A percentile compares a stretch with the other conserved stretches of the same genome.
Conservation (phyloP, 2,888 invertebrate species). For the Macrosiphum euphorbiae region DNA sequence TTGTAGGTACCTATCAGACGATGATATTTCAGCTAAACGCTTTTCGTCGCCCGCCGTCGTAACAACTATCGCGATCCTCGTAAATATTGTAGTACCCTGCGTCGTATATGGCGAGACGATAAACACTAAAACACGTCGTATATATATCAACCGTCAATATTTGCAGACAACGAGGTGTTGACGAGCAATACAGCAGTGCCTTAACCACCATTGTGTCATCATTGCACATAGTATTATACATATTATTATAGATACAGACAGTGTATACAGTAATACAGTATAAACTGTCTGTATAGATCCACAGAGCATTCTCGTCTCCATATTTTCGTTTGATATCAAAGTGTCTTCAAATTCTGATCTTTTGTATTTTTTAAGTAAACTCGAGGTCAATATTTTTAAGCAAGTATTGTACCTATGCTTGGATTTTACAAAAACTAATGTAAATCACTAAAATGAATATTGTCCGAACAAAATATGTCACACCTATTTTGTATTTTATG, state of each 20-base stretch:
- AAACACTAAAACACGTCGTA: background rate
- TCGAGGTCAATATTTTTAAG: background rate
- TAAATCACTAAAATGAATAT: background rate
- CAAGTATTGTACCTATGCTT: background rate
- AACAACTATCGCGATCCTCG: background rate
- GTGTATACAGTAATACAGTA: too few species aligned
- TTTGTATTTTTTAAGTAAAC: background rate
- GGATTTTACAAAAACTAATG: background rate
- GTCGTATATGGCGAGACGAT: background rate
- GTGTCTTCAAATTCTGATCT: background rate
- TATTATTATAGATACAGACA: too few species aligned
- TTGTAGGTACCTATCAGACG: background rate
- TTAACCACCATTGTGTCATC: background rate
- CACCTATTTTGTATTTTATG: background rate
- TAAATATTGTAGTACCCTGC: background rate
- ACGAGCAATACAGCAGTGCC: background rate
- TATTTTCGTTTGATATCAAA: background rate
- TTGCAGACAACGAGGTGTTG: background rate
- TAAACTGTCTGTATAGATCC: too few species aligned
- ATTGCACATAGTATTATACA: background rate
- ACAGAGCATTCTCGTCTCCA: background rate
- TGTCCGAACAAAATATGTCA: background rate
- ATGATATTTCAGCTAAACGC: background rate
- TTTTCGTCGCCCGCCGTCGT: background rate
- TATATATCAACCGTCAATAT: background rate